Base-by-base conservation (phyloP, 2,797 vertebrate genomes). In the Alauda arvensis region DNA sequence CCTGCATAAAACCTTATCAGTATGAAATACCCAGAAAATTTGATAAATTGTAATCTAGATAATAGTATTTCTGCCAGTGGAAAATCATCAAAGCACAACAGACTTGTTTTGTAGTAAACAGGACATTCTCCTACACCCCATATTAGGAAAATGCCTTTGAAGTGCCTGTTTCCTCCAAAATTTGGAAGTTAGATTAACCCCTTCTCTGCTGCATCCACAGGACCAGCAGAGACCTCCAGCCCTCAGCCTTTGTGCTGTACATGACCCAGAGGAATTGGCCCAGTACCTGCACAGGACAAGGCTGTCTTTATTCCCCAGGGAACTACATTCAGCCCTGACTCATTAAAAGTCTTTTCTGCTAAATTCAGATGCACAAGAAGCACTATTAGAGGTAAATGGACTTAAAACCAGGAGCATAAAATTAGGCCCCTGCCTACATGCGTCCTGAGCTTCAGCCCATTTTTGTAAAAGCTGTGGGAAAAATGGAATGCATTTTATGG, bases 1-100 rank as follows among this genome's bases (percentile, higher is more conserved):
- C 89, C 92, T 72, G 83, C 92, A 96, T 96, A 95, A 97, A 95
- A 95, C 61, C 94, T 96, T 96, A 96, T 96, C 94, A 94, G 95
- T 91, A 96, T 78, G 91, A 97, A 96, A 96, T 95, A 95, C 61
- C 62, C 91, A 85, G 93, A 92, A 94, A 97, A 96, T 87, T 92
- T 88, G 95, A 95, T 91, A 94, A 95, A 96, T 93, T 80, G 56
- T 93, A 95, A 96, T 96, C 95, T 94, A 95, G 94, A 95, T 95
- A 92, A 92, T 76, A 77, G 91, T 72, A 89, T 93, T 96, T 89
- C 84, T 90, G 88, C 91, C 71, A 80, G 87, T 15, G 45, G 89
- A 78, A 92, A 90, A 75, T 83, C 76, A 83, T 83, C 62, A 45
- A 91, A 89, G 71, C 34, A 11, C 61, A 59, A 43, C 18, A 85